phyloP scores from a whole-genome alignment of 2,888 invertebrate genomes.

The Drosophila emarginata region DNA sequence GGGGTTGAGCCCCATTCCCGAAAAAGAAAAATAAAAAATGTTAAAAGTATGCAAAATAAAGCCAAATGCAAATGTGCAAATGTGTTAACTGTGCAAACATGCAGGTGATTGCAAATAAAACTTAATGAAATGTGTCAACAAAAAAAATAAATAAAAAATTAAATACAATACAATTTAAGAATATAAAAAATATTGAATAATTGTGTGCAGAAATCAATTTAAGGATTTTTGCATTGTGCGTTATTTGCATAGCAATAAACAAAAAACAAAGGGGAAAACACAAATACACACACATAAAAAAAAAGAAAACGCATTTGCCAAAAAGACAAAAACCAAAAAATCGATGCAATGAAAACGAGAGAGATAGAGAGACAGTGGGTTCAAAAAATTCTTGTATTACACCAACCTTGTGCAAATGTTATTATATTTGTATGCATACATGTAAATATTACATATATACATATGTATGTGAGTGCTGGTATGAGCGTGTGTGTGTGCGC shows the following conservation, averaged over 20 bases:
- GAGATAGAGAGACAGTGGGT: conserved; percentile 2
- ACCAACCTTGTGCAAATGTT: conserved; percentile 62
- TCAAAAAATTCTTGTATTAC: conserved; percentile 40
- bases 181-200: conserved; percentile 58
- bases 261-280: conserved; percentile 17
- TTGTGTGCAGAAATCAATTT: conserved; percentile 74
- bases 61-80: conserved; percentile 55
- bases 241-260: conserved; percentile 64
- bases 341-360: conserved; percentile 7
- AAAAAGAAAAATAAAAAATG: background rate
- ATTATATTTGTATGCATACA: conserved; percentile 67
- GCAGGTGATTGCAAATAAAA: conserved; percentile 76
- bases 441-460: conserved; percentile 41
- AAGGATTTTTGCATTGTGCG: conserved; percentile 52
- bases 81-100: conserved; percentile 74
- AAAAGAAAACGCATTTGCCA: conserved; percentile 20
- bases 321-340: conserved; percentile 42
- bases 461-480: conserved; percentile 19
- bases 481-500: conserved; percentile 10
- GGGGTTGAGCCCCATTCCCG: background rate
- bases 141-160: conserved; percentile 56
- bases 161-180: conserved; percentile 47
- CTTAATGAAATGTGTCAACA: conserved; percentile 76
- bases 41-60: conserved; percentile 17
- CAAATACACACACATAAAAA: conserved; percentile 17